Evolutionary conservation across 2,888 invertebrate genomes (phyloP), one percentile per base, ranked within the genome.

Genomic region (Neoscelio sp.): DNA sequence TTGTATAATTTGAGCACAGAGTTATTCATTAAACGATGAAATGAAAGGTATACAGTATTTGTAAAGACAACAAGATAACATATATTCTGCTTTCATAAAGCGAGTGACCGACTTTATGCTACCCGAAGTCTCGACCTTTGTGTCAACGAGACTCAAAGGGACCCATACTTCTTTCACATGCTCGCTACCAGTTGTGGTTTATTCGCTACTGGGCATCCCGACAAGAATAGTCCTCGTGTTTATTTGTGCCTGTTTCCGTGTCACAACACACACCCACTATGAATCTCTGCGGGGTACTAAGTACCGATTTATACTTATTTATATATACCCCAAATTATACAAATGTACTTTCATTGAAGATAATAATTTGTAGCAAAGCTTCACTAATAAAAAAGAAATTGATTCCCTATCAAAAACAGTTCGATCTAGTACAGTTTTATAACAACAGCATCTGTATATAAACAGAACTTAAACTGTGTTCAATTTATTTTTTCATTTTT

Each of bases 231-330:
- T 85, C 82, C 82, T 82, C 82, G 67, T 87, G 85, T 88, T 88
- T 88, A 85, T 87, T 87, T 88, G 86, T 85, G 85, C 84, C 85
- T 80, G 83, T 83, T 82, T 82, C 75, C 78, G 82, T 87, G 88
- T 89, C 87, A 88, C 87, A 89, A 88, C 86, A 88, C 85, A 87
- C 87, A 85, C 86, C 88, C 85, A 86, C 88, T 87, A 85, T 82
- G 83, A 80, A 75, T 81, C 87, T 79, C 87, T 80, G 84, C 86
- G 67, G 88, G 88, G 85, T 85, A 85, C 85, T 86, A 85, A 88
- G 84, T 86, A 85, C 84, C 70, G 82, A 85, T 85, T 82, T 83
- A 81, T 84, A 81, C 76, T 77, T 75, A 84, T 82, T 80, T 82
- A 71, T 35, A 58, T 78, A 54, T 78, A 18, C 73, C 75, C 80